A percentile compares a stretch with the other conserved stretches of the same genome.
Conservation (phyloP, 2,888 invertebrate species). For the Trisateles emortualis region DNA sequence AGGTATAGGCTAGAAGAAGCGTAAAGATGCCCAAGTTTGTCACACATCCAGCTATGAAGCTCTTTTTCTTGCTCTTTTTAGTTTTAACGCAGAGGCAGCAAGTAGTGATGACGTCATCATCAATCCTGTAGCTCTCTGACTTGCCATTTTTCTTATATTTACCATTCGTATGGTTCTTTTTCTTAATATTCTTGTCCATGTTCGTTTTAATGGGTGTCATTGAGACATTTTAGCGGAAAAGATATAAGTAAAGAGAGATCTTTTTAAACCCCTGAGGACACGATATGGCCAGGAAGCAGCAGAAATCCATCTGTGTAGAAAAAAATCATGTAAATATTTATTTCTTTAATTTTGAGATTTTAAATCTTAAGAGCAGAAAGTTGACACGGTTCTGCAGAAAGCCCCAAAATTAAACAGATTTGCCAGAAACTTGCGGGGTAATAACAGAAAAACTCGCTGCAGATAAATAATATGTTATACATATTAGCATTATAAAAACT, state of each 20-base stretch:
- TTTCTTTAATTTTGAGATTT: conserved; percentile 40
- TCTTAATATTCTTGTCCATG: conserved; percentile 80
- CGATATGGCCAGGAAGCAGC: conserved; percentile 28
- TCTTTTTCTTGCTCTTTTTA: conserved; percentile 81
- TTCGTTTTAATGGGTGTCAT: conserved; percentile 52
- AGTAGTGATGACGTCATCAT: conserved; percentile 76
- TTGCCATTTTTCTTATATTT: conserved; percentile 81
- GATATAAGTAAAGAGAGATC: conserved; percentile 25
- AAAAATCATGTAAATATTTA: conserved; percentile 33
- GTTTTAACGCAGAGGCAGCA: conserved; percentile 84
- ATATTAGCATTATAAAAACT: conserved; percentile 48
- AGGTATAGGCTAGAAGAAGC: conserved; percentile 92
- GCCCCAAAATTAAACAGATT: conserved; percentile 63
- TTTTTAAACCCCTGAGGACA: conserved; percentile 29
- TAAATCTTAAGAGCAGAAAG: conserved; percentile 37
- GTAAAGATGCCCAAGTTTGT: conserved; percentile 94
- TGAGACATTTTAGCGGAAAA: conserved; percentile 28
- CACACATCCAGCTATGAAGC: conserved; percentile 88
- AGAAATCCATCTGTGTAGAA: conserved; percentile 58
- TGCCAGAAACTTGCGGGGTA: conserved; percentile 69
- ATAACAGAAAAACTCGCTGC: conserved; percentile 56
- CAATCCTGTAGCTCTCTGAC: conserved; percentile 68
- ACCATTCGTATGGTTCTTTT: conserved; percentile 78
- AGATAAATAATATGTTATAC: conserved; percentile 50
- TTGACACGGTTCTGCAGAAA: conserved; percentile 52